phyloP scores from a whole-genome alignment of 92 coral and sea anemone genomes.

The Bergia puertoricense region DNA sequence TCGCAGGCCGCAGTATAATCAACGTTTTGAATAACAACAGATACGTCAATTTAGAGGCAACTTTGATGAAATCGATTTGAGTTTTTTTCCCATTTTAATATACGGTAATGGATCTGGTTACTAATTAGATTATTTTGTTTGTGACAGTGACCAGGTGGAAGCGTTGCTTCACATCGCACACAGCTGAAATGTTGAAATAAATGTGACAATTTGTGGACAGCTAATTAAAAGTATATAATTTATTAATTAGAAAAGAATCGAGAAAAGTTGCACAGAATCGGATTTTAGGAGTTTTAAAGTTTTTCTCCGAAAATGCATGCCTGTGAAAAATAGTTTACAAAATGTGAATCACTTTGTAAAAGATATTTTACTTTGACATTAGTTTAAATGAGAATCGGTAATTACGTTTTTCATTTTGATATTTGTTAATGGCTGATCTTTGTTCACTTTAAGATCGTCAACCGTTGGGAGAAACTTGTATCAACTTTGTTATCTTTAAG shows the following conservation, averaged over 20 bases:
- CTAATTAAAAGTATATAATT: constrained; percentile 85
- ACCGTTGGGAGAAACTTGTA: constrained; percentile 17
- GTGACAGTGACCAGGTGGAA: constrained; percentile 74
- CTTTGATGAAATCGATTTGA: constrained; percentile 44
- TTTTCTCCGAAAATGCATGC: constrained; percentile 27
- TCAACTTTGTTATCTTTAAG: constrained; percentile 50
- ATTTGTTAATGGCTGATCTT: constrained; percentile 34
- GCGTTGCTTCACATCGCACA: constrained; percentile 48
- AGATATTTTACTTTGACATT: constrained; percentile 28
- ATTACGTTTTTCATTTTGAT: constrained; percentile 25
- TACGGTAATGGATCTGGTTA: constrained; percentile 64
- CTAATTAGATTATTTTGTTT: constrained; percentile 82
- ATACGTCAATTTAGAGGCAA: constrained; percentile 46
- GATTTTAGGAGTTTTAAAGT: constrained; percentile 13
- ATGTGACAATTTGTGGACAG: constrained; percentile 63
- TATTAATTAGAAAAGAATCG: constrained; percentile 69
- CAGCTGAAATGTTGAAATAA: constrained; percentile 62
- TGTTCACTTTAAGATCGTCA: constrained; percentile 35
- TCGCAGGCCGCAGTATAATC: constrained; percentile 6
- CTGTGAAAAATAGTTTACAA: constrained; percentile 30
- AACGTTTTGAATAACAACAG: constrained; percentile 5
- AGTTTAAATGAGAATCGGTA: constrained; percentile 35
- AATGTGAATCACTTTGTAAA: constrained; percentile 28
- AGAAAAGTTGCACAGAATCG: constrained; percentile 30
- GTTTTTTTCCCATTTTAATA: constrained; percentile 42